A percentile compares a stretch with the other conserved stretches of the same genome.
Conservation (phyloP, 2,888 invertebrate genomes). For the Lepidonotus clava region DNA sequence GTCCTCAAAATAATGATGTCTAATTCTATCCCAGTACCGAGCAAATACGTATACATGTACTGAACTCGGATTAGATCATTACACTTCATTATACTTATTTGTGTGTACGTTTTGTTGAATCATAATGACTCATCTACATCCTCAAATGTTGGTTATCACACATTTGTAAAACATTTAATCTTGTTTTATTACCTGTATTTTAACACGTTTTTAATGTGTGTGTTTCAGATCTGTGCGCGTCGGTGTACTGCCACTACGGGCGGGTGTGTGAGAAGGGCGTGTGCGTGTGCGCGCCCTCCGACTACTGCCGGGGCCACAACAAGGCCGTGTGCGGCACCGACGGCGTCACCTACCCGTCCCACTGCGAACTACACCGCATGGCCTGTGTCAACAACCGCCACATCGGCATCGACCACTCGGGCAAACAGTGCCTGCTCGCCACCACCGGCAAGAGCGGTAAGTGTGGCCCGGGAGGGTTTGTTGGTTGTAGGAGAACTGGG, state of each 20-base stretch:
- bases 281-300: conserved; percentile 83
- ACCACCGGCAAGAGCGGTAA: conserved; percentile 20
- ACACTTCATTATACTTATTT: too few relatives aligned
- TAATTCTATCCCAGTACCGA: too few relatives aligned
- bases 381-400: conserved; percentile 75
- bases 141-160: too few relatives aligned
- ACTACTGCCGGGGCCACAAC: conserved; percentile 73
- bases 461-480: too few relatives aligned
- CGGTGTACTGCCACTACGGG: conserved; percentile 85
- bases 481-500: too few relatives aligned
- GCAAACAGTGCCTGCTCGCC: conserved; percentile 52
- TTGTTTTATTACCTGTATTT: too few relatives aligned
- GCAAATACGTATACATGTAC: too few relatives aligned
- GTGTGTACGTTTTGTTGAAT: too few relatives aligned
- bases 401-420: conserved; percentile 73
- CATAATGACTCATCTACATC: too few relatives aligned
- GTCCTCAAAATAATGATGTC: too few relatives aligned
- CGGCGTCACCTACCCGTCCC: conserved; percentile 76
- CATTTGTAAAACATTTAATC: too few relatives aligned
- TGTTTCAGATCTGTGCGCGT: conserved; percentile 84
- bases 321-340: conserved; percentile 79
- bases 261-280: conserved; percentile 84
- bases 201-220: not conserved
- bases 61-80: too few relatives aligned
- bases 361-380: conserved; percentile 79